These are phyloP conservation scores for Caenorhabditis imperialis DNA, from an alignment of 2,888 invertebrate species.

Conservation along the genomic window DNA sequence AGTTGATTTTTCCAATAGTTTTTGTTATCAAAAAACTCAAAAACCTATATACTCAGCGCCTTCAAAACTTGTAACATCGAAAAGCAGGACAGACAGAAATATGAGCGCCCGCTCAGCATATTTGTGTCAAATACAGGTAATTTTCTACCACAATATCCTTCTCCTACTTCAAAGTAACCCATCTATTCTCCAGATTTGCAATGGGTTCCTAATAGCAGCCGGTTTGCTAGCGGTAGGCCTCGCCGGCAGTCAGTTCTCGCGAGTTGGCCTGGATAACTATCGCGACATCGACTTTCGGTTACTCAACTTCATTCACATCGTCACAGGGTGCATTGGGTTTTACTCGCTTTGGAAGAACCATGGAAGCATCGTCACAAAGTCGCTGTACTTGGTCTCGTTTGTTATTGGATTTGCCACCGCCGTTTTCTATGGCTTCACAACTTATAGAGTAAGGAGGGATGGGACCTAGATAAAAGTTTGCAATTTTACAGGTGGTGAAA, in stretches of 20 bases:
- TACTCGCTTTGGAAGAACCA: conserved; percentile 75
- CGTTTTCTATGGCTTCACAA: conserved; percentile 77
- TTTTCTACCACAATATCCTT: too few species aligned
- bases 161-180: too few species aligned
- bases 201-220: conserved; percentile 70
- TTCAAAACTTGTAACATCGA: conserved; percentile 25
- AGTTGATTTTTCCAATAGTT: too few species aligned
- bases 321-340: conserved; percentile 74
- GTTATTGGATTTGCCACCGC: conserved; percentile 73
- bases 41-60: too few species aligned
- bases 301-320: conserved; percentile 72
- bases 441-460: conserved; percentile 67
- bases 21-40: too few species aligned
- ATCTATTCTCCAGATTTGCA: conserved; percentile 75
- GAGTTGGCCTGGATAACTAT: conserved; percentile 75
- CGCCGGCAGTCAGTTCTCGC: conserved; percentile 75
- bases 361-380: conserved; percentile 77
- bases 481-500: conserved; percentile 52
- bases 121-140: conserved; percentile 72
- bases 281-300: conserved; percentile 76
- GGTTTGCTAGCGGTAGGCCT: conserved; percentile 74
- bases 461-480: too few species aligned
- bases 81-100: conserved; percentile 28
- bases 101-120: conserved; percentile 70
- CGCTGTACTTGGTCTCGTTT: conserved; percentile 73